Evolutionary conservation across 2,888 invertebrate genomes (phyloP).

Genomic region (Caenorhabditis sulstoni): DNA sequence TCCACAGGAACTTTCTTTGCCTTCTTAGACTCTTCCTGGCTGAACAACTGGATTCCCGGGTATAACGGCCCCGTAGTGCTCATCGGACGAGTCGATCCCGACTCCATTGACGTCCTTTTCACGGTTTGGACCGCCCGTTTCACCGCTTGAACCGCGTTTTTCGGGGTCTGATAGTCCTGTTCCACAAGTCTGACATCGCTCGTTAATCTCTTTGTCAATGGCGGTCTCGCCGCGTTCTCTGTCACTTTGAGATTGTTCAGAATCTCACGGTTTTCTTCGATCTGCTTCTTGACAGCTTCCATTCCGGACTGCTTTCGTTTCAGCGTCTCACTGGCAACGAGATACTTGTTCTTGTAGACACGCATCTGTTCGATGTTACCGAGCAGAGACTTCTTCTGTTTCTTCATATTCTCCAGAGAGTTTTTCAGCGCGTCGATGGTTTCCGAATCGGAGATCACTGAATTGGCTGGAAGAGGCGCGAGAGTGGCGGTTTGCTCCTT

Average conservation of each 20-base stretch:
- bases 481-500: neutral
- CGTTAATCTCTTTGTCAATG: too few relatives aligned
- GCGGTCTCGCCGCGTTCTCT: conserved; percentile 10
- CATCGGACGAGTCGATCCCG: conserved; percentile 16
- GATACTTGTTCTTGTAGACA: conserved; percentile 4
- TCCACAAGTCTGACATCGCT: too few relatives aligned
- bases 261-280: neutral
- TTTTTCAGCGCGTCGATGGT: neutral
- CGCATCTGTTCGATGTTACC: conserved; percentile 18
- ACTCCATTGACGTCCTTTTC: neutral
- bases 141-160: neutral
- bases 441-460: neutral
- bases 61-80: conserved; percentile 5
- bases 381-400: neutral
- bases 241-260: conserved; percentile 8
- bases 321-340: neutral
- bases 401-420: conserved; percentile 1
- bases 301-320: conserved; percentile 9
- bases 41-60: conserved; percentile 24
- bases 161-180: neutral
- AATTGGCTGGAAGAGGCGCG: neutral
- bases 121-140: conserved; percentile 13
- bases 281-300: conserved; percentile 2
- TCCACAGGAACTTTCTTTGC: neutral
- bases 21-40: neutral